Evolutionary conservation across 2,888 invertebrate genomes (phyloP).

Genomic region (Tanypteryx hageni): DNA sequence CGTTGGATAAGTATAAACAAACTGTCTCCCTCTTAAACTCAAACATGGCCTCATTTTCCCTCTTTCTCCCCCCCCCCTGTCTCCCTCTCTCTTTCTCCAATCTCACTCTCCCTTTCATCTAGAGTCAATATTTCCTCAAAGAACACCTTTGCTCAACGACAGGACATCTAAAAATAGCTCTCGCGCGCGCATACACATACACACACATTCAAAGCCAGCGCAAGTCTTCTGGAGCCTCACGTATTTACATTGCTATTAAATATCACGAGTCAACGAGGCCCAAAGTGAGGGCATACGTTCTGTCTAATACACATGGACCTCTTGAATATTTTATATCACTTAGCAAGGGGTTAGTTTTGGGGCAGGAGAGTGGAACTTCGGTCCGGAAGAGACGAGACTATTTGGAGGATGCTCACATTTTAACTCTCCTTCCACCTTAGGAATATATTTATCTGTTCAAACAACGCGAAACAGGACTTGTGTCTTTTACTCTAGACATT

Average conservation of each 20-base stretch:
- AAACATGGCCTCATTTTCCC: too few relatives aligned
- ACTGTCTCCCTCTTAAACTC: too few relatives aligned
- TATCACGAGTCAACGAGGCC: slow-evolving; percentile 11
- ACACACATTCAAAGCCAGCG: not conserved
- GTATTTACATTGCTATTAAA: slow-evolving; percentile 61
- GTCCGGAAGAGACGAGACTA: not conserved
- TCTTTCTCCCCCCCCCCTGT: too few relatives aligned
- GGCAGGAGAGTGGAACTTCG: not conserved
- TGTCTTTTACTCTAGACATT: too few relatives aligned
- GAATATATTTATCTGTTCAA: too few relatives aligned
- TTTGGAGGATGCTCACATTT: not conserved
- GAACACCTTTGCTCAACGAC: not conserved
- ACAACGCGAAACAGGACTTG: too few relatives aligned
- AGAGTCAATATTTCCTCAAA: slow-evolving; percentile 32
- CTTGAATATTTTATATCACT: slow-evolving; percentile 48
- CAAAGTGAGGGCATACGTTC: not conserved
- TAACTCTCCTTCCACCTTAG: not conserved
- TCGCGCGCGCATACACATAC: not conserved
- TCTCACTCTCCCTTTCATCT: not conserved
- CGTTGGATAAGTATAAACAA: too few relatives aligned
- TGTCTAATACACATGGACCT: slow-evolving; percentile 42
- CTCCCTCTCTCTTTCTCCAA: not conserved
- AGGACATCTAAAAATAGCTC: not conserved
- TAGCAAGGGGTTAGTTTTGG: not conserved
- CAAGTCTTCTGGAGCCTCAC: not conserved